These are phyloP conservation scores for Dicrurus megarhynchus DNA, from an alignment of 2,113 vertebrate species.

Conservation along the genomic window DNA sequence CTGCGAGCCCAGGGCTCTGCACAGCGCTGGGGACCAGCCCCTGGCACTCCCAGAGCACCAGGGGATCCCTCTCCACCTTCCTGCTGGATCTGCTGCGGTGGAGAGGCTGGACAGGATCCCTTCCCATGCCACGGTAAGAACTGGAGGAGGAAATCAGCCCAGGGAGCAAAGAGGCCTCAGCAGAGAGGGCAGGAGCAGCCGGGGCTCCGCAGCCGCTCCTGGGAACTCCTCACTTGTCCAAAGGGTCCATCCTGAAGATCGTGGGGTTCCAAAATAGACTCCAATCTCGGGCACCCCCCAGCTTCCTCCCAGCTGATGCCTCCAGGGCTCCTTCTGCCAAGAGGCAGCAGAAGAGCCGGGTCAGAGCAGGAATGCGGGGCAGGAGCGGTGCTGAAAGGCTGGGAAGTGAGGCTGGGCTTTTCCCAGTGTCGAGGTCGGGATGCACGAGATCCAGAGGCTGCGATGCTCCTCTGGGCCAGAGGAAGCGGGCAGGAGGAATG, in stretches of 20 bases:
- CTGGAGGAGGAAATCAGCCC: not conserved
- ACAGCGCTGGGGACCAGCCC: not conserved
- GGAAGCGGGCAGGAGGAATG: not conserved
- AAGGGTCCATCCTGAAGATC: not conserved
- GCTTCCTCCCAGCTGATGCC: not conserved
- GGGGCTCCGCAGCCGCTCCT: not conserved
- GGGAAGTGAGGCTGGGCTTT: not conserved
- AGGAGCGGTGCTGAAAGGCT: not conserved
- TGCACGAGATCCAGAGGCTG: not conserved
- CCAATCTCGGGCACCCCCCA: constrained; percentile 1
- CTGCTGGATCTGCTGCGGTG: not conserved
- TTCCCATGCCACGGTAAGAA: not conserved
- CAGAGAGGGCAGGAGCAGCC: not conserved
- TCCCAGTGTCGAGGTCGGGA: not conserved
- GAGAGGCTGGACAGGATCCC: not conserved
- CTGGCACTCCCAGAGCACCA: not conserved
- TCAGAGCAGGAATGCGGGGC: not conserved
- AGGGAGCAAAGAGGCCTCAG: not conserved
- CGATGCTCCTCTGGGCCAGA: not conserved
- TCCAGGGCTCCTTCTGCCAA: not conserved
- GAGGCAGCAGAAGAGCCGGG: not conserved
- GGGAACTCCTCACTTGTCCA: not conserved
- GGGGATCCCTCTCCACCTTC: not conserved
- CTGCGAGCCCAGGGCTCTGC: not conserved
- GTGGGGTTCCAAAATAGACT: constrained; percentile 29